phyloP scores from a whole-genome alignment of 1,140 invertebrate species.

The Hirudo medicinalis region DNA sequence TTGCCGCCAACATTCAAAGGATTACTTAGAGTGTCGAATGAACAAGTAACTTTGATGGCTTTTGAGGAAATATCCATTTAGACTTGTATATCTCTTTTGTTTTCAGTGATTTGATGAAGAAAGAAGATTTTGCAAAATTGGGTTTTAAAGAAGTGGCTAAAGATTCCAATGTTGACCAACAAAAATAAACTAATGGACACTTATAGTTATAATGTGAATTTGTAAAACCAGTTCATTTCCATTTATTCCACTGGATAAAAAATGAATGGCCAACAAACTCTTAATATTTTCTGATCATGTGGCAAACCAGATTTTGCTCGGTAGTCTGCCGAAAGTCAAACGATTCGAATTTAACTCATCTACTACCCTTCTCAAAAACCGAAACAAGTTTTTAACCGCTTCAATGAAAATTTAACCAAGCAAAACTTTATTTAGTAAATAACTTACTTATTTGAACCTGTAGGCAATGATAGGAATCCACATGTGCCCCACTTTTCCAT shows the following conservation, averaged over 20 bases:
- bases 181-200: not conserved
- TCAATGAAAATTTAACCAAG: too few species aligned
- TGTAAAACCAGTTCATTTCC: not conserved
- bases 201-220: not conserved
- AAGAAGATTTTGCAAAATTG: constrained; percentile 11
- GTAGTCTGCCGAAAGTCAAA: not conserved
- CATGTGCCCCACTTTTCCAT: not conserved
- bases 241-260: not conserved
- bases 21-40: constrained; percentile 15
- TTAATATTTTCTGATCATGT: not conserved
- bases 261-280: not conserved
- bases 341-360: too few species aligned
- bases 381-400: too few species aligned
- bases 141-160: not conserved
- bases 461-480: not conserved
- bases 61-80: not conserved
- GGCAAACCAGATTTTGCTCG: not conserved
- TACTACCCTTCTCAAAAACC: too few species aligned
- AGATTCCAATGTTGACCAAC: not conserved
- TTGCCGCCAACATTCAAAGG: constrained; percentile 7
- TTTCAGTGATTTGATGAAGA: constrained; percentile 12
- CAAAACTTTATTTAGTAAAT: too few species aligned
- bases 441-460: too few species aligned
- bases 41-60: constrained; percentile 6
- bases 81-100: not conserved